These are phyloP conservation scores for Thecocarcelia acutangulata DNA, from an alignment of 2,888 invertebrate species.

Conservation along the genomic window DNA sequence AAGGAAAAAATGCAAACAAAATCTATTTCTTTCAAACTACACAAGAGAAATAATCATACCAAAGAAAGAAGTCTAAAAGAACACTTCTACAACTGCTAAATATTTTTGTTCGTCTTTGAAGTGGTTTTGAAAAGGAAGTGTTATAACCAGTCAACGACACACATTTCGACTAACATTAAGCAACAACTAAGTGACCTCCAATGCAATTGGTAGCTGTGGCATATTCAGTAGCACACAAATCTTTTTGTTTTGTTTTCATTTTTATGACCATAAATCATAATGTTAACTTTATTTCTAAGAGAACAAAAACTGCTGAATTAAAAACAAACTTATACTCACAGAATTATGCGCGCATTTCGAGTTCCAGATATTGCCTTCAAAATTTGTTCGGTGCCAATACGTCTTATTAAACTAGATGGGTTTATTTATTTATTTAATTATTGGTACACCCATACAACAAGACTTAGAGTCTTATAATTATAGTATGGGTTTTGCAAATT, in stretches of 20 bases:
- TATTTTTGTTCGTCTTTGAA: slow-evolving; percentile 1
- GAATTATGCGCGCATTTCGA: too few relatives aligned
- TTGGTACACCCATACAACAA: too few relatives aligned
- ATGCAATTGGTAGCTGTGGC: not conserved
- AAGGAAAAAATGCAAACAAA: not conserved
- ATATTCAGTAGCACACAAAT: not conserved
- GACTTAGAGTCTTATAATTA: too few relatives aligned
- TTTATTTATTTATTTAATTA: too few relatives aligned
- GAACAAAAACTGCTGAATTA: not conserved
- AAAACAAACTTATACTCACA: too few relatives aligned
- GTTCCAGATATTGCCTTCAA: too few relatives aligned
- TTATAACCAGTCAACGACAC: slow-evolving; percentile 53
- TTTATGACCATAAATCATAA: not conserved
- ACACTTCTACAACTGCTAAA: slow-evolving; percentile 3
- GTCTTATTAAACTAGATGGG: too few relatives aligned
- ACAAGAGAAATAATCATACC: not conserved
- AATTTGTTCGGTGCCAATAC: too few relatives aligned
- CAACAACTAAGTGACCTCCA: slow-evolving; percentile 38
- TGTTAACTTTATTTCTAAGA: not conserved
- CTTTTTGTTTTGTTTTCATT: not conserved
- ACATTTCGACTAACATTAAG: slow-evolving; percentile 45
- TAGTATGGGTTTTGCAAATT: too few relatives aligned
- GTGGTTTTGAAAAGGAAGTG: slow-evolving; percentile 44
- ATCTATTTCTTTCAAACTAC: slow-evolving; percentile 5
- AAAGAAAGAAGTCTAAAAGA: slow-evolving; percentile 28